phyloP scores from a whole-genome alignment of 2,888 invertebrate genomes.

The Sphaerophoria rueppellii region DNA sequence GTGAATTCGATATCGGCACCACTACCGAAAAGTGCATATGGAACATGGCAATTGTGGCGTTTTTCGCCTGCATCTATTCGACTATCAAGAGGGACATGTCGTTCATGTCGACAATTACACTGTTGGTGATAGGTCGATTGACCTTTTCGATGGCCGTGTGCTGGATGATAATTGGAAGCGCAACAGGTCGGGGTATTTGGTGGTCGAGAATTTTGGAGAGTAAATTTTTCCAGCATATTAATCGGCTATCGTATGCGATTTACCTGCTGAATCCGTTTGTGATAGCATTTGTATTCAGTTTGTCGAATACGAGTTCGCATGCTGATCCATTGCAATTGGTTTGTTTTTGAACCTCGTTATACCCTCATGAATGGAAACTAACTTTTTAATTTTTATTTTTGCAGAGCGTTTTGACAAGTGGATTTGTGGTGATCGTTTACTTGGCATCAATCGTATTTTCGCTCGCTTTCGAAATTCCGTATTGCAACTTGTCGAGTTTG shows the following conservation, averaged over 20 bases:
- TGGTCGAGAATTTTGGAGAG: conserved; percentile 81
- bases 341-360: conserved; percentile 47
- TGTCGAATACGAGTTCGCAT: conserved; percentile 80
- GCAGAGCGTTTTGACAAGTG: conserved; percentile 74
- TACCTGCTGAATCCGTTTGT: conserved; percentile 85
- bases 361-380: neutral
- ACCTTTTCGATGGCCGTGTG: conserved; percentile 84
- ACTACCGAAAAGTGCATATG: conserved; percentile 78
- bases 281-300: conserved; percentile 82
- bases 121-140: conserved; percentile 83
- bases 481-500: conserved; percentile 54
- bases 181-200: conserved; percentile 83
- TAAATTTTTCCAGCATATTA: conserved; percentile 82
- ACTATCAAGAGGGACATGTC: conserved; percentile 82
- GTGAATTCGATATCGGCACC: conserved; percentile 76
- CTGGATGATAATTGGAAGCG: conserved; percentile 84
- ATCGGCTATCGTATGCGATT: conserved; percentile 84
- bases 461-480: conserved; percentile 61
- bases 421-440: conserved; percentile 74
- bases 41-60: conserved; percentile 79
- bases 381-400: conserved; percentile 3
- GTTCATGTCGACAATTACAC: conserved; percentile 82
- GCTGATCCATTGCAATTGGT: conserved; percentile 82
- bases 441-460: conserved; percentile 54
- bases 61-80: conserved; percentile 80